Percentiles rank a stretch among this genome's conserved stretches.
Conservation (phyloP, 1,140 invertebrate genomes). For the Drosophila varians region DNA sequence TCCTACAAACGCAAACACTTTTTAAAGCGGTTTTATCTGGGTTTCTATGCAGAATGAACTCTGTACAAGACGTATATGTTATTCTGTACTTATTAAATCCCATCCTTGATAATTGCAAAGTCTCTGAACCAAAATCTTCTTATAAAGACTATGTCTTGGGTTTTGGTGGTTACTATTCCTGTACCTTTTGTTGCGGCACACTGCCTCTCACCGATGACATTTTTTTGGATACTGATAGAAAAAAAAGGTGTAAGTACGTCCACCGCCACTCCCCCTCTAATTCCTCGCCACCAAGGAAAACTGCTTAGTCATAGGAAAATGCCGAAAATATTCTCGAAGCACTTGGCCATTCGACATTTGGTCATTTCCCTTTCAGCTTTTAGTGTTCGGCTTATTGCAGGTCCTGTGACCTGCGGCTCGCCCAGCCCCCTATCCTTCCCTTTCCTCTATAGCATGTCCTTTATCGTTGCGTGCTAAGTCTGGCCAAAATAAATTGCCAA, state of each 20-base stretch:
- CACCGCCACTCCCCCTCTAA: neutral
- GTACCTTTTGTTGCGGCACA: constrained; percentile 21
- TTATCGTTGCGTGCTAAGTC: constrained; percentile 67
- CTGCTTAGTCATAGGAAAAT: constrained; percentile 76
- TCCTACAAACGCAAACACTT: neutral
- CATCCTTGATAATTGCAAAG: no score
- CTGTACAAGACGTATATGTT: neutral
- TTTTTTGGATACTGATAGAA: constrained; percentile 63
- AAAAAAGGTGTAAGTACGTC: constrained; percentile 47
- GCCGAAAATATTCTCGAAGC: constrained; percentile 58
- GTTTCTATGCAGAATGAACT: neutral
- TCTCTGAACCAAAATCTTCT: no score
- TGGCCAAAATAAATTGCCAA: constrained; percentile 70
- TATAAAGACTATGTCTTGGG: no score
- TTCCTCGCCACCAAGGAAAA: constrained; percentile 13
- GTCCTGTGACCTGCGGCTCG: constrained; percentile 23
- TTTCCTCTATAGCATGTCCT: constrained; percentile 19
- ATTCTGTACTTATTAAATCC: no score
- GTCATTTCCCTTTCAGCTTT: constrained; percentile 43
- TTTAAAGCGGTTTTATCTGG: neutral
- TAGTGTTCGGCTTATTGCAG: constrained; percentile 64
- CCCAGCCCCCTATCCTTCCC: neutral
- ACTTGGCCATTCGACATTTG: constrained; percentile 44
- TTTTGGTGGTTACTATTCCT: neutral
- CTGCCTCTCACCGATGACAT: constrained; percentile 54